Evolutionary conservation across 2,113 vertebrate genomes (phyloP).

Genomic region (Delphinapterus leucas): DNA sequence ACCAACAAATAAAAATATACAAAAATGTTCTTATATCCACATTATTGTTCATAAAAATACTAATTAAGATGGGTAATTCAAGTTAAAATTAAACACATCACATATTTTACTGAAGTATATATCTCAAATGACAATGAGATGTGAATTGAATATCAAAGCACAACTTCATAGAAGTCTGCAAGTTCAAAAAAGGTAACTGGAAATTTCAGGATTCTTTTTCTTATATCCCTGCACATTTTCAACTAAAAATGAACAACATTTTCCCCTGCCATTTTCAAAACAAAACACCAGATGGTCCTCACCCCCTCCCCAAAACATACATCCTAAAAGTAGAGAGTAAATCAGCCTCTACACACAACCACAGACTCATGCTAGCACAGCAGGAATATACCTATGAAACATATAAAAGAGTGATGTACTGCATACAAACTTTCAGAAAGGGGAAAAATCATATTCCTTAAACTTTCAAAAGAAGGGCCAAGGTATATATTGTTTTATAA

Average conservation of each 20-base stretch:
- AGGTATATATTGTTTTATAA: conserved; percentile 22
- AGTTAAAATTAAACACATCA: conserved; percentile 26
- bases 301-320: neutral
- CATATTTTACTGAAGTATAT: neutral
- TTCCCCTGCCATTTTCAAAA: conserved; percentile 49
- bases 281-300: neutral
- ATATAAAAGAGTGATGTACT: neutral
- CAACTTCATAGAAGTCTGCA: neutral
- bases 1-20: conserved; percentile 10
- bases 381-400: neutral
- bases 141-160: conserved; percentile 8
- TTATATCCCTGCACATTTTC: neutral
- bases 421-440: neutral
- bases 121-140: neutral
- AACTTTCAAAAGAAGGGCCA: neutral
- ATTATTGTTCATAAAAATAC: conserved; percentile 34
- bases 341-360: neutral
- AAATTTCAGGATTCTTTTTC: neutral
- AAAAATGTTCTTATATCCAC: neutral
- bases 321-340: neutral
- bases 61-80: neutral
- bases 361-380: conserved; percentile 17
- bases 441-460: neutral
- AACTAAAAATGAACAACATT: neutral
- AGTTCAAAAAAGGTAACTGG: neutral